A percentile compares a stretch with the other conserved stretches of the same genome.
Conservation (phyloP, 2,888 invertebrate species). For the Drosophila emarginata region DNA sequence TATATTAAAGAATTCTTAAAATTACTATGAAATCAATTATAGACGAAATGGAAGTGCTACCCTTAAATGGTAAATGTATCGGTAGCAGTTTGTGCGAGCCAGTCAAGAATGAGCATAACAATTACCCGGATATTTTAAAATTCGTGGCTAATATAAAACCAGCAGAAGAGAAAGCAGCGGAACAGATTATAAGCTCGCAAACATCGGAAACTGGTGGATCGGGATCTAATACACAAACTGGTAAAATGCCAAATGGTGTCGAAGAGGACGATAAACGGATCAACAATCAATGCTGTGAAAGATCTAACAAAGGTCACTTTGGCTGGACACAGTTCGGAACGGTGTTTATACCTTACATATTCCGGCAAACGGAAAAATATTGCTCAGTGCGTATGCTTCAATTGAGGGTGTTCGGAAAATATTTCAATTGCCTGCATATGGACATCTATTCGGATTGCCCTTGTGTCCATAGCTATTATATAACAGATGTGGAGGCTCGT, state of each 20-base stretch:
- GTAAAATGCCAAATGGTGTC: neutral
- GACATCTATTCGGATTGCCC: conserved; percentile 95
- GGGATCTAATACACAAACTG: conserved; percentile 40
- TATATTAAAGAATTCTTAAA: no score
- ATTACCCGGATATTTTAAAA: conserved; percentile 94
- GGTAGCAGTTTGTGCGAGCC: conserved; percentile 70
- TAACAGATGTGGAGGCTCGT: conserved; percentile 94
- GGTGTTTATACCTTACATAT: conserved; percentile 93
- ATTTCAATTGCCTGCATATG: conserved; percentile 93
- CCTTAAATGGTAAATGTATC: conserved; percentile 77
- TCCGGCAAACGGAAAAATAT: conserved; percentile 91
- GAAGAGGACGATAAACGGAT: conserved; percentile 22
- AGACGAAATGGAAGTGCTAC: conserved; percentile 68
- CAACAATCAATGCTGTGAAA: conserved; percentile 82
- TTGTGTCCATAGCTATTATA: conserved; percentile 95
- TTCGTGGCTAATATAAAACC: conserved; percentile 94
- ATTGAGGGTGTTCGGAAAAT: conserved; percentile 93
- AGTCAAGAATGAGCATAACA: conserved; percentile 83
- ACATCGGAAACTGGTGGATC: conserved; percentile 65
- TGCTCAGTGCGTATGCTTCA: conserved; percentile 97
- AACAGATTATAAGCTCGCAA: conserved; percentile 85
- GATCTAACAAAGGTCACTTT: conserved; percentile 91
- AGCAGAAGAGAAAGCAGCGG: conserved; percentile 86
- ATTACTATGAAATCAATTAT: no score
- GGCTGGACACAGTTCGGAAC: conserved; percentile 95